Conservation (phyloP, 2,113 vertebrate species). For the Hippocampus zosterae region DNA sequence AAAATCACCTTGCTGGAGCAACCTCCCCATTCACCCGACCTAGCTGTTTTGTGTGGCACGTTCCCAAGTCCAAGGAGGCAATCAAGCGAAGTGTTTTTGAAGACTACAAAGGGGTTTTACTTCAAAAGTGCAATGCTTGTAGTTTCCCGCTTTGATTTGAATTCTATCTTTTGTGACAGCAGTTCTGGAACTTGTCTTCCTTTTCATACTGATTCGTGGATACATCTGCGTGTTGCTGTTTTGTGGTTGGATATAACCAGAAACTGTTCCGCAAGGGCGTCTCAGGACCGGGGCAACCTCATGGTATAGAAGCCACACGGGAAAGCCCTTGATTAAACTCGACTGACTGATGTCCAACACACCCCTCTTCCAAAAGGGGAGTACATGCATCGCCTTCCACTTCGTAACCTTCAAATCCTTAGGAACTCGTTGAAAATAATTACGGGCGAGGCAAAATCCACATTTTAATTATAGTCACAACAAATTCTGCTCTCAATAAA, state of each 20-base stretch:
- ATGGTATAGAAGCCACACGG: slow-evolving; percentile 50
- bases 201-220: background rate
- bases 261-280: slow-evolving; percentile 51
- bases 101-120: no score
- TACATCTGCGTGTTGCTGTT: slow-evolving; percentile 7
- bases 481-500: slow-evolving; percentile 6
- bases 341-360: slow-evolving; percentile 44
- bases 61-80: no score
- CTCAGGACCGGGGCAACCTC: slow-evolving; percentile 50
- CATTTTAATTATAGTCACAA: slow-evolving; percentile 25
- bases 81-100: no score
- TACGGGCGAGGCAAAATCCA: slow-evolving; percentile 16
- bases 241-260: slow-evolving; percentile 47
- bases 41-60: no score
- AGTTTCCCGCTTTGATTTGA: no score
- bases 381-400: slow-evolving; percentile 39
- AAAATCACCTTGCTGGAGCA: no score
- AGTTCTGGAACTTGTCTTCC: background rate
- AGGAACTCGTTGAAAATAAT: slow-evolving; percentile 13
- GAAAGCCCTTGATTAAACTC: slow-evolving; percentile 64
- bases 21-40: no score
- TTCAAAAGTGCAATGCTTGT: no score
- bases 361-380: slow-evolving; percentile 47
- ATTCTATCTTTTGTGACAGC: background rate
- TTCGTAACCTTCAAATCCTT: slow-evolving; percentile 27